phyloP scores from a whole-genome alignment of 30 jellyfish, hydroid and myxozoan genomes.

The Mastigias papua region DNA sequence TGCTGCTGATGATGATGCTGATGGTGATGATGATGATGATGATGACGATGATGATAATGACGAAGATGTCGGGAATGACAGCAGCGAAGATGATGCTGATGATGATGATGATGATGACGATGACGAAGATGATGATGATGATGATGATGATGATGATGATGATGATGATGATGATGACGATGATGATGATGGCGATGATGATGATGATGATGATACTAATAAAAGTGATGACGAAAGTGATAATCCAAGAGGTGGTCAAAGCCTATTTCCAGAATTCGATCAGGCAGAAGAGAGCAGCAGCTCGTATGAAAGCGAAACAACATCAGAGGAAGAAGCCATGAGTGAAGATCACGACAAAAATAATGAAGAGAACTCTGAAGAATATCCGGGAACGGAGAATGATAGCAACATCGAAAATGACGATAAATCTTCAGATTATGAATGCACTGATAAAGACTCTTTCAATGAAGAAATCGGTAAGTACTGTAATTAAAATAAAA shows the following conservation, averaged over 20 bases:
- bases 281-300: slow-evolving; percentile 21
- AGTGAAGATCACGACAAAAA: not conserved
- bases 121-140: slow-evolving; percentile 10
- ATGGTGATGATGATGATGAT: not conserved
- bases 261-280: not conserved
- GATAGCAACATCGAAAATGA: slow-evolving; percentile 19
- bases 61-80: slow-evolving; percentile 15
- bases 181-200: not conserved
- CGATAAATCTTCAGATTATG: not conserved
- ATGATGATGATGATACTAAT: not conserved
- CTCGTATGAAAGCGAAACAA: not conserved
- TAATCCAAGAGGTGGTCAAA: slow-evolving; percentile 3
- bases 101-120: slow-evolving; percentile 23
- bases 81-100: slow-evolving; percentile 9
- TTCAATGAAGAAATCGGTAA: not conserved
- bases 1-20: slow-evolving; percentile 13
- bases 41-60: not conserved
- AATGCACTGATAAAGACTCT: not conserved
- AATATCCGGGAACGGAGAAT: not conserved
- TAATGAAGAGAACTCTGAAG: slow-evolving; percentile 9
- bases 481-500: no score
- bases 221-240: not conserved
- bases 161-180: not conserved
- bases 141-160: not conserved
- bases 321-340: not conserved